phyloP scores from a whole-genome alignment of 1,140 invertebrate species.

The Argopecten irradians region DNA sequence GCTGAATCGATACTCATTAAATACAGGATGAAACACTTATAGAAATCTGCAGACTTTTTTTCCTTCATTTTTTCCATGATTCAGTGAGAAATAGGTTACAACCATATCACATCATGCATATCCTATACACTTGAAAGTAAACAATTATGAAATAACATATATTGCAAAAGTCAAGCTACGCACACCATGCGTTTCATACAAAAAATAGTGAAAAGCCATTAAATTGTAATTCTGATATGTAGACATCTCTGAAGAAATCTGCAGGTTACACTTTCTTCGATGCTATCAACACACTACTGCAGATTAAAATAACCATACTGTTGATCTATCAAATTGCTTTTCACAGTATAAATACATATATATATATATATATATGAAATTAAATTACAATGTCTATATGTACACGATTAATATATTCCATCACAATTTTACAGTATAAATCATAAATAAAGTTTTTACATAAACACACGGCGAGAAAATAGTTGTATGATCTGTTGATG shows the following conservation, averaged over 20 bases:
- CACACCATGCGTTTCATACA: background rate
- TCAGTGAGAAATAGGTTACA: background rate
- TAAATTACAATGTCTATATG: background rate
- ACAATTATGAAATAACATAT: background rate
- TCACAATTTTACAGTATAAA: background rate
- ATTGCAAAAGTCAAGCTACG: slow-evolving; percentile 1
- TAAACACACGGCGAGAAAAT: background rate
- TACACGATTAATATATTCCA: background rate
- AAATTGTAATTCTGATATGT: background rate
- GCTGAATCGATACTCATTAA: too few relatives aligned
- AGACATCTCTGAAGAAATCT: background rate
- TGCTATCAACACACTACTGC: background rate
- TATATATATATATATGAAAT: background rate
- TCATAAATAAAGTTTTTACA: background rate
- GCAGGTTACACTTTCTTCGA: background rate
- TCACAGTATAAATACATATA: background rate
- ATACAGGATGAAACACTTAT: too few relatives aligned
- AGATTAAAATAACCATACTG: background rate
- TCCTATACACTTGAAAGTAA: background rate
- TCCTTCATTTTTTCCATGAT: background rate
- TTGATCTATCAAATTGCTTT: slow-evolving; percentile 9
- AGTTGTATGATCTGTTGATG: background rate
- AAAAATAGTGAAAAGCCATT: background rate
- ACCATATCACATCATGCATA: background rate
- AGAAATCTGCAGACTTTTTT: background rate